Base-by-base conservation (phyloP, 2,888 invertebrate genomes). In the Tinea semifulvella region DNA sequence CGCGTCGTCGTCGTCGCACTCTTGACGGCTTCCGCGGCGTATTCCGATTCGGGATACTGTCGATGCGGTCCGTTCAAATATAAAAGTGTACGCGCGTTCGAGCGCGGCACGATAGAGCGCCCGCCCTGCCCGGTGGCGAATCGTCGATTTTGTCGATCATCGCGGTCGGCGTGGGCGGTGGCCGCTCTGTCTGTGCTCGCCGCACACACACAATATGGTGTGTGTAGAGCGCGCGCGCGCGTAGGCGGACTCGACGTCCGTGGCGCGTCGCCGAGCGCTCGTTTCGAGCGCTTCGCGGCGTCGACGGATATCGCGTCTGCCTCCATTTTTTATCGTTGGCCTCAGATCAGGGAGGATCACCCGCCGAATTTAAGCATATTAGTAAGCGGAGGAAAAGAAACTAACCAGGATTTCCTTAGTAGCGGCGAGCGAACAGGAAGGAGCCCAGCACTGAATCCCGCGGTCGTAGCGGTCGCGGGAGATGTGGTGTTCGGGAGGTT, bases 361-460 rank as follows among this genome's bases (percentile, higher is more conserved):
- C 71, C 75, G 69, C 73, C 58, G 65, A 68, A 84, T 69, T 85
- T 85, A 84, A 87, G 85, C 85, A 86, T 87, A 85, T 86, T 70
- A 86, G 64, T 86, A 82, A 85, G 85, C 83, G 84, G 85, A 85
- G 86, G 85, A 86, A 86, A 86, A 86, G 83, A 87, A 87, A 87
- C 77, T 76, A 83, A 85, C 79, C 50, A 76, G 77, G 82, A 84
- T 85, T 84, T 72, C 82, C 79, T 60, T 63, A 85, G 84, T 85
- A 86, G 77, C 82, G 81, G 84, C 84, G 84, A 85, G 82, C 74
- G 82, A 85, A 84, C 61, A 61, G 75, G 83, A 72, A 82, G 56
- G 43, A 83, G 82, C 80, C 74, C 82, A 83, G 67, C 77, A 64
- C 75, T 62, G 69, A 82, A 80, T 65, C 70, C 60, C 60, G 53